Percentiles rank a stretch among this genome's conserved stretches.
Evolutionary conservation across 2,888 invertebrate species (phyloP).

Genomic region (Parthenolecanium corni): DNA sequence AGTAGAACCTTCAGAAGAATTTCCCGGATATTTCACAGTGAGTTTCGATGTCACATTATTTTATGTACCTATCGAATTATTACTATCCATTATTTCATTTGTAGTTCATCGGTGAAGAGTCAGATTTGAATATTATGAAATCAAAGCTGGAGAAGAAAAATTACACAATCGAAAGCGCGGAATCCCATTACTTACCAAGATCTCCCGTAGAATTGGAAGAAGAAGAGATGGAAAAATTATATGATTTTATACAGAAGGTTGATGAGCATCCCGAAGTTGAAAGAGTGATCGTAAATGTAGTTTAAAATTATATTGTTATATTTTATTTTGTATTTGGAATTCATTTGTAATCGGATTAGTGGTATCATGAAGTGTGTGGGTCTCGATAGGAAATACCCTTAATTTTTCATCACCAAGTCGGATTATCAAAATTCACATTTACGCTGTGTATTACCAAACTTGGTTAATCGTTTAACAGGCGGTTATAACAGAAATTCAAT

Average conservation of each 20-base stretch:
- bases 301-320: background rate
- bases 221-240: constrained; percentile 1
- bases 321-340: too few relatives aligned
- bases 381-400: too few relatives aligned
- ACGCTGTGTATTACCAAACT: too few relatives aligned
- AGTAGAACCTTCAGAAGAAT: constrained; percentile 43
- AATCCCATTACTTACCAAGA: constrained; percentile 1
- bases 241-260: constrained; percentile 4
- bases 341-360: too few relatives aligned
- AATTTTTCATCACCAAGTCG: too few relatives aligned
- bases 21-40: constrained; percentile 37
- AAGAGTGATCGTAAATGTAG: background rate
- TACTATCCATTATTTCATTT: background rate
- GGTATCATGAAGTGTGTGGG: too few relatives aligned
- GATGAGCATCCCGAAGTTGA: constrained; percentile 15
- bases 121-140: background rate
- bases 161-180: background rate
- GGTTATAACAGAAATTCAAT: too few relatives aligned
- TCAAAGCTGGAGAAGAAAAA: constrained; percentile 12
- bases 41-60: background rate
- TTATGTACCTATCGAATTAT: background rate
- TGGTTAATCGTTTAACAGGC: too few relatives aligned
- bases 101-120: constrained; percentile 7
- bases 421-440: too few relatives aligned
- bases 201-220: constrained; percentile 1